Evolutionary conservation across 35 echinoderm and acorn worm species (phyloP).

Genomic region (Apostichopus japonicus): DNA sequence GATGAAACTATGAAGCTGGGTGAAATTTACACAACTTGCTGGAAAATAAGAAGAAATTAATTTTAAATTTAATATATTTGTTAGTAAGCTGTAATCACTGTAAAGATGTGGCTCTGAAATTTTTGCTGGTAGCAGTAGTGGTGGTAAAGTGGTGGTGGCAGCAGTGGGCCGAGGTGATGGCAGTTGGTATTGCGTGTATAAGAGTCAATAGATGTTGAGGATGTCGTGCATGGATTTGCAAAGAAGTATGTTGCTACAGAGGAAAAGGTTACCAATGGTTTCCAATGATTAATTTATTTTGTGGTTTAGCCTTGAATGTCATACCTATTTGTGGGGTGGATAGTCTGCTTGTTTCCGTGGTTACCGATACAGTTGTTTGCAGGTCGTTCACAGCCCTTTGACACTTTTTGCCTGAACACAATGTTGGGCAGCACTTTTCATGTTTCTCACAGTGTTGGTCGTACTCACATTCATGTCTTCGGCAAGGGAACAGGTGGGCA

Average conservation of each 20-base stretch:
- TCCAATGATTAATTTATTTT: no score
- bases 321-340: background rate
- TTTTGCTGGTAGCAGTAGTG: no score
- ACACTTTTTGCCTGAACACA: constrained; percentile 45
- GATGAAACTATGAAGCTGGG: constrained; percentile 1
- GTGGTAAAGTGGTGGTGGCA: no score
- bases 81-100: no score
- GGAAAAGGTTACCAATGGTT: no score
- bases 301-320: background rate
- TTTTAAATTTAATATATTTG: no score
- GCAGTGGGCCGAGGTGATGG: no score
- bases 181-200: no score
- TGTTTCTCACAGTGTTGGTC: constrained; percentile 26
- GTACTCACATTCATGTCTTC: constrained; percentile 20
- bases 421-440: constrained; percentile 48
- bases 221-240: no score
- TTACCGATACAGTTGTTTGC: background rate
- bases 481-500: background rate
- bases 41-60: background rate
- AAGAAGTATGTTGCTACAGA: background rate
- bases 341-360: background rate
- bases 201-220: no score
- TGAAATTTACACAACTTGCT: constrained; percentile 4
- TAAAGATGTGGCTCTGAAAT: no score
- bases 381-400: background rate